Base-by-base conservation (phyloP, 2,888 invertebrate genomes). In the Nephrotoma guestfalica region DNA sequence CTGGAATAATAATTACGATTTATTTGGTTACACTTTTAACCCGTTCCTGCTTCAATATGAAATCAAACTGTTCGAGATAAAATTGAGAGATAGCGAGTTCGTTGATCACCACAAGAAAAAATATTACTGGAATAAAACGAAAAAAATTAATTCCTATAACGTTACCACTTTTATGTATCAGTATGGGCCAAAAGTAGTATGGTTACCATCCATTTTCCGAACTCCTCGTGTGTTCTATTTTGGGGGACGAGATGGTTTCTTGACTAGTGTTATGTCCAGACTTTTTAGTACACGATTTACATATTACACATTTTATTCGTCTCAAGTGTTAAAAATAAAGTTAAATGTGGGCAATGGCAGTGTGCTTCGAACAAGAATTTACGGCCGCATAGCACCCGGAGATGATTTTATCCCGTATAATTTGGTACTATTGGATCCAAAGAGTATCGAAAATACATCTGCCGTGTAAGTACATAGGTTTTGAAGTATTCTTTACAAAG, bases 171-270 rank as follows among this genome's bases (percentile, higher is more conserved):
- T 86, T 15, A 86, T 86, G 86, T 86, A 86, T 15, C 86, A 86
- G 13, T 18, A 13, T 5, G 57, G 57, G 3, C 86, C 86, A 5
- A 86, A 86, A 86, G 41, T 86, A 4, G 2, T 86, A n/a, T 51
- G 86, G 51, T 7, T 86, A 11, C 57, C 86, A 3, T 15, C 51
- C 41, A 18, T 11, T 9, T 41, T 5, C 0, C 51, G 86, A 6
- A 0, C 41, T 3, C n/a, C 41, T 3, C 3, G 11, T 41, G n/a
- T n/a, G 6, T 86, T 86, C 15, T 86, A 51, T 86, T 86, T 51
- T 57, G 86, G 86, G 7, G 86, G 86, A n/a, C 51, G 86, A 3
- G 86, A 86, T 7, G 86, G 86, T n/a, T 86, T 57, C 57, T 4
- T 41, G 11, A 15, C 57, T 6, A 86, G 51, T 51, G n/a, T 86